Evolutionary conservation across 1,140 invertebrate species (phyloP).

Genomic region (Drosophila parabipectinata): DNA sequence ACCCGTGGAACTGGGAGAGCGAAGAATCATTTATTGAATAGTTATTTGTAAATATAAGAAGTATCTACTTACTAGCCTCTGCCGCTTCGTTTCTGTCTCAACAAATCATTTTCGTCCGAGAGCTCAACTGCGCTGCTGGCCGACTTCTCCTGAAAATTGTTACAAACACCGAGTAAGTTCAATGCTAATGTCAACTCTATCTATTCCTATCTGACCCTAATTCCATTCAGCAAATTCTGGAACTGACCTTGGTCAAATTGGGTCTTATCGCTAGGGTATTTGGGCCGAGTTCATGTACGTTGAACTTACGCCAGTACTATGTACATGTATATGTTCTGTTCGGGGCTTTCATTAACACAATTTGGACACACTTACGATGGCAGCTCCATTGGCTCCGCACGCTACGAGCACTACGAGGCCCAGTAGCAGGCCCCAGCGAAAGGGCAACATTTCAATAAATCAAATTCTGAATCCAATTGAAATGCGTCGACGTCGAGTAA

Average conservation of each 20-base stretch:
- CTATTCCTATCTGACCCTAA: conserved; percentile 24
- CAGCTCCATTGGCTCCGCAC: conserved; percentile 67
- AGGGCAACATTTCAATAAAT: conserved; percentile 77
- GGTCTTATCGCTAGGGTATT: conserved; percentile 57
- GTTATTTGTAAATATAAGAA: background rate
- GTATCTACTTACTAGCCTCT: conserved; percentile 71
- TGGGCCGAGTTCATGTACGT: conserved; percentile 56
- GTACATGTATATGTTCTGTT: background rate
- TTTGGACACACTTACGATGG: conserved; percentile 69
- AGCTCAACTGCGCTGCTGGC: conserved; percentile 42
- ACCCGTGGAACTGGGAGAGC: conserved; percentile 84
- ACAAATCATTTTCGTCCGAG: conserved; percentile 36
- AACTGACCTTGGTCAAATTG: conserved; percentile 75
- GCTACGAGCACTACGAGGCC: conserved; percentile 65
- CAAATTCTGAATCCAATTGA: conserved; percentile 61
- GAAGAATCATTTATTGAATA: background rate
- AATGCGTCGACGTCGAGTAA: conserved; percentile 39
- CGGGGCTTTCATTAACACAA: conserved; percentile 53
- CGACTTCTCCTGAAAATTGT: conserved; percentile 51
- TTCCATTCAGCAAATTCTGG: conserved; percentile 25
- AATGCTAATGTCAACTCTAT: conserved; percentile 64
- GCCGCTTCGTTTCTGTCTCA: conserved; percentile 70
- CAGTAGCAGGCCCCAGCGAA: conserved; percentile 76
- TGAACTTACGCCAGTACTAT: conserved; percentile 50
- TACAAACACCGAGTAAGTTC: conserved; percentile 39